Percentiles rank a stretch among this genome's conserved stretches.
phyloP scores from a whole-genome alignment of 2,888 invertebrate genomes.

The Ichneumoninae sp. region DNA sequence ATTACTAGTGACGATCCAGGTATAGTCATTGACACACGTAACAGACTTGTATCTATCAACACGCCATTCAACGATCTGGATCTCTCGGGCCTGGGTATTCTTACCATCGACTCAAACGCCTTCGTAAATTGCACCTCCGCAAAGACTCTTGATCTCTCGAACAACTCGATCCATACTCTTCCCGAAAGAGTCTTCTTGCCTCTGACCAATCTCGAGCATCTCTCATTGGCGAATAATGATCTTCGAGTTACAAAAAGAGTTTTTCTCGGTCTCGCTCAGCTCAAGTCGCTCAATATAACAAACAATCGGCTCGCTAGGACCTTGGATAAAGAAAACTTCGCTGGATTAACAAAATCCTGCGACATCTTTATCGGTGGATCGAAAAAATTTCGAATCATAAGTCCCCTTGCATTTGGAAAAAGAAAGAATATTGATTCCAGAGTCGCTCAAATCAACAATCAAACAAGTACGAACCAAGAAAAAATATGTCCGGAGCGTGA shows the following conservation, averaged over 20 bases:
- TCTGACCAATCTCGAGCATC: conserved; percentile 69
- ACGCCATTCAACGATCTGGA: conserved; percentile 35
- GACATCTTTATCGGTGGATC: no score
- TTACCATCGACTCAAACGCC: conserved; percentile 66
- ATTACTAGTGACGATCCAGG: no score
- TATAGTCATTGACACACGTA: no score
- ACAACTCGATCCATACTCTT: conserved; percentile 70
- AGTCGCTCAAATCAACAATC: background rate
- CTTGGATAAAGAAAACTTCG: no score
- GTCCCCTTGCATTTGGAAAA: no score
- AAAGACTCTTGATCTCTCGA: conserved; percentile 68
- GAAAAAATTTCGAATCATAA: no score
- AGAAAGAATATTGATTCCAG: background rate
- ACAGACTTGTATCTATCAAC: no score
- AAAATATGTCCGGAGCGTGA: background rate
- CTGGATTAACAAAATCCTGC: no score
- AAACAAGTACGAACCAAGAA: background rate
- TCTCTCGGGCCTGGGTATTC: conserved; percentile 67
- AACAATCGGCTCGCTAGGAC: conserved; percentile 67
- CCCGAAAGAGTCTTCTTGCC: conserved; percentile 74
- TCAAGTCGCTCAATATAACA: conserved; percentile 72
- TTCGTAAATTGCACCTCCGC: conserved; percentile 68
- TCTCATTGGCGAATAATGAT: conserved; percentile 69
- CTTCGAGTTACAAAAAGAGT: background rate
- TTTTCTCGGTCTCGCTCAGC: conserved; percentile 72